Percentiles rank a stretch among this genome's conserved stretches.
phyloP scores from a whole-genome alignment of 2,797 vertebrate genomes.

The Helicolenus hilgendorfi region DNA sequence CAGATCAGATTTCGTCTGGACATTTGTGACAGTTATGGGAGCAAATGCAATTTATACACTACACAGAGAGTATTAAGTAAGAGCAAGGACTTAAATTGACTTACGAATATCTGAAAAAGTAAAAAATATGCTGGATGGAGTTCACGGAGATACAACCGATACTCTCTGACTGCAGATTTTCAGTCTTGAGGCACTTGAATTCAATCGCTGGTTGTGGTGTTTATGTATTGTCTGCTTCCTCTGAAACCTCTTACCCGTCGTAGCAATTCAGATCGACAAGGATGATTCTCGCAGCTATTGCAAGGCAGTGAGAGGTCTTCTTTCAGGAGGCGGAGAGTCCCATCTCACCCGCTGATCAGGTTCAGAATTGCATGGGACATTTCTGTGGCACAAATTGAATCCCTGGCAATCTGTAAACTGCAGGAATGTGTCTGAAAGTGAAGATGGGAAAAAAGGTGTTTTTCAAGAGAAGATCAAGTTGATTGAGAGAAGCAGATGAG shows the following conservation, averaged over 20 bases:
- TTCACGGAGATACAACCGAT: conserved; percentile 30
- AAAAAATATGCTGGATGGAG: conserved; percentile 2
- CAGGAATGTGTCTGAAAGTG: conserved; percentile 74
- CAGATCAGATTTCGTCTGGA: conserved; percentile 50
- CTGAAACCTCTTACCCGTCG: conserved; percentile 45
- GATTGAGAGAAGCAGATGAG: conserved; percentile 73
- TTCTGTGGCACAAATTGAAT: conserved; percentile 88
- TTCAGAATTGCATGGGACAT: conserved; percentile 73
- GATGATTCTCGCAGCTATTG: conserved; percentile 72
- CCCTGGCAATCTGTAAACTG: conserved; percentile 82
- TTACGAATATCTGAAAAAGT: conserved; percentile 25
- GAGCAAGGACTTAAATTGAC: conserved; percentile 27
- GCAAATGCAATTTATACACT: conserved; percentile 48
- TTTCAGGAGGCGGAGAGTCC: conserved; percentile 58
- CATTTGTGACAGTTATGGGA: conserved; percentile 42
- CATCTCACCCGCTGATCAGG: conserved; percentile 78
- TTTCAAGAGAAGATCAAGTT: conserved; percentile 48
- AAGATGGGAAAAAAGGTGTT: conserved; percentile 64
- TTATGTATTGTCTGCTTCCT: conserved; percentile 72
- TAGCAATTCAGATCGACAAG: conserved; percentile 84
- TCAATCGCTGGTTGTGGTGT: conserved; percentile 58
- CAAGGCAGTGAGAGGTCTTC: conserved; percentile 68
- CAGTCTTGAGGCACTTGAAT: conserved; percentile 44
- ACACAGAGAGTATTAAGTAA: neutral
- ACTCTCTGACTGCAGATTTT: conserved; percentile 22